Evolutionary conservation across 2,113 vertebrate genomes (phyloP).

Genomic region (Xenopus borealis): DNA sequence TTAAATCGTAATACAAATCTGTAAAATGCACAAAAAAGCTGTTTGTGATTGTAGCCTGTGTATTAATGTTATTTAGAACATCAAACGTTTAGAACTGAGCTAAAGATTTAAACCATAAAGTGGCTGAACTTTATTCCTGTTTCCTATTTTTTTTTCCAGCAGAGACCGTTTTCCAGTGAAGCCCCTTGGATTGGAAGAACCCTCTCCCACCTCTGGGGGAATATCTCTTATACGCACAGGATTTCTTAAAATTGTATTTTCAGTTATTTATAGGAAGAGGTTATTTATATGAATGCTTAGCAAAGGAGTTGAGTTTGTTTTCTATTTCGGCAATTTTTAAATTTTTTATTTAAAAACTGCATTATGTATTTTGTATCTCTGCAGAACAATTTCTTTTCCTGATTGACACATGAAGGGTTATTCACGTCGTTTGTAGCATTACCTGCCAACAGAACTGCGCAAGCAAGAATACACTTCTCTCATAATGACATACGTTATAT

Average conservation of each 20-base stretch:
- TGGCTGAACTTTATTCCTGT: slow-evolving; percentile 22
- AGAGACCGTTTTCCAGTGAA: slow-evolving; percentile 71
- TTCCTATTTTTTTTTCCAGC: slow-evolving; percentile 39
- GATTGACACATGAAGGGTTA: too few relatives aligned
- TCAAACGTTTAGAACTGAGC: too few relatives aligned
- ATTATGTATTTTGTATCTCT: not conserved
- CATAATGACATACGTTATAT: slow-evolving; percentile 1
- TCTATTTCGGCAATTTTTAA: not conserved
- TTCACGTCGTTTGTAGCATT: too few relatives aligned
- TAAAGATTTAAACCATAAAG: too few relatives aligned
- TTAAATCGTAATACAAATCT: too few relatives aligned
- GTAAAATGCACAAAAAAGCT: too few relatives aligned
- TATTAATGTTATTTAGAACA: too few relatives aligned
- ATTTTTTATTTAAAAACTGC: not conserved
- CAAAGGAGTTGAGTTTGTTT: too few relatives aligned
- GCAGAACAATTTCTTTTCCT: too few relatives aligned
- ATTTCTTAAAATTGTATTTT: not conserved
- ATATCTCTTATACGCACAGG: slow-evolving; percentile 72
- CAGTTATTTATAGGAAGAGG: slow-evolving; percentile 32
- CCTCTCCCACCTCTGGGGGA: slow-evolving; percentile 65
- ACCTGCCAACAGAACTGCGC: too few relatives aligned
- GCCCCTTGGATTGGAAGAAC: slow-evolving; percentile 71
- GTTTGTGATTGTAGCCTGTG: too few relatives aligned
- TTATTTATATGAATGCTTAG: slow-evolving; percentile 29
- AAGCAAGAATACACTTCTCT: not conserved